Evolutionary conservation across 2,888 invertebrate species (phyloP), one percentile per base, ranked within the genome.

Genomic region (Apantesis nais): DNA sequence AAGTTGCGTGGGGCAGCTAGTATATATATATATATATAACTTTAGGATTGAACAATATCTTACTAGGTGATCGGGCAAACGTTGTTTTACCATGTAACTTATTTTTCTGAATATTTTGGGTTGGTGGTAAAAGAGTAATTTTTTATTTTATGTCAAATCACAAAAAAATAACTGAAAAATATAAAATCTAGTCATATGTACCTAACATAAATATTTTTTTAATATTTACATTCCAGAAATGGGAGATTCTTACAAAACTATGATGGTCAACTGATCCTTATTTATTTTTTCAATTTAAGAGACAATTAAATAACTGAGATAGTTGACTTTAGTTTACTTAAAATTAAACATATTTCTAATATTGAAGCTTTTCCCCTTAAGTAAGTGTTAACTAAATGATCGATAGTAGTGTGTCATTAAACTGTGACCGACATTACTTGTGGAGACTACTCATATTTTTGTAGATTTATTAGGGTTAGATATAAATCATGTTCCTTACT

Each of bases 401-500:
- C 52, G 9, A n/a, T n/a, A 52, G 2, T n/a, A 11, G 11, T 25
- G n/a, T 11, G 55, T n/a, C 3, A 55, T 2, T n/a, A 55, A 25
- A 12, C 12, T 25, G 55, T 25, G 4, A 55, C 14, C 25, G 25
- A 25, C 14, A 25, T 55, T 55, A 55, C 52, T n/a, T 11, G 9
- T 52, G n/a, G n/a, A 12, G 19, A 55, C 12, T 5, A 4, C 3
- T 25, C 4, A 5, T 14, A 25, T 25, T 25, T 55, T 55, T 52
- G 1, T 55, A 29, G 5, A 29, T 58, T 29, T 7, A 29, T 58
- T 16, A 29, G 16, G 29, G 8, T 16, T 29, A 58, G 14, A 25
- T 58, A 58, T 58, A 16, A 29, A 29, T 58, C 16, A 29, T 29
- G 58, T 58, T 58, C 16, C 92, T 94, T 88, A 96, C 96, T 91